phyloP scores from a whole-genome alignment of 2,113 vertebrate genomes.

The Plecotus auritus region DNA sequence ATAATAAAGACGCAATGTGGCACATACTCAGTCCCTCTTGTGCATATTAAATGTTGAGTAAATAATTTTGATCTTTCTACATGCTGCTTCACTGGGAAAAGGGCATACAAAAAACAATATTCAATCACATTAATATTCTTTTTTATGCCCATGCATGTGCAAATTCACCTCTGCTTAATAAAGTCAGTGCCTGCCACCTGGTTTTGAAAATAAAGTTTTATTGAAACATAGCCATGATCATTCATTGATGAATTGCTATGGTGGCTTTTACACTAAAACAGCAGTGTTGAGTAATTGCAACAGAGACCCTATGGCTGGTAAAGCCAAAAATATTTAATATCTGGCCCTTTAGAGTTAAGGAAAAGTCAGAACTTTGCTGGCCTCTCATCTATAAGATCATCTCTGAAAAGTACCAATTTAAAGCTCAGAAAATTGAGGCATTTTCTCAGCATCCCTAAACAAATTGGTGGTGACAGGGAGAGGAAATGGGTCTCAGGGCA shows the following conservation, averaged over 20 bases:
- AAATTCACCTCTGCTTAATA: neutral
- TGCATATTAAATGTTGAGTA: neutral
- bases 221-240: neutral
- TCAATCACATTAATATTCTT: neutral
- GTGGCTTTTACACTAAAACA: neutral
- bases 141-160: neutral
- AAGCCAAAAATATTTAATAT: neutral
- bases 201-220: conserved; percentile 21
- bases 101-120: neutral
- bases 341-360: neutral
- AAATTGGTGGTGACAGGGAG: neutral
- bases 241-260: neutral
- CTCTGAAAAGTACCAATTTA: neutral
- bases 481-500: neutral
- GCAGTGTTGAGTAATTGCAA: neutral
- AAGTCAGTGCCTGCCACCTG: neutral
- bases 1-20: neutral
- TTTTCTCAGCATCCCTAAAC: neutral
- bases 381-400: neutral
- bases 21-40: neutral
- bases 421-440: neutral
- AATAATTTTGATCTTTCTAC: neutral
- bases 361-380: neutral
- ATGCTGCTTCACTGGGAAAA: neutral
- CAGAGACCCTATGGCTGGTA: neutral